Percentiles rank a stretch among this genome's conserved stretches.
Conservation (phyloP, 2,113 vertebrate genomes). For the Petromus typicus region DNA sequence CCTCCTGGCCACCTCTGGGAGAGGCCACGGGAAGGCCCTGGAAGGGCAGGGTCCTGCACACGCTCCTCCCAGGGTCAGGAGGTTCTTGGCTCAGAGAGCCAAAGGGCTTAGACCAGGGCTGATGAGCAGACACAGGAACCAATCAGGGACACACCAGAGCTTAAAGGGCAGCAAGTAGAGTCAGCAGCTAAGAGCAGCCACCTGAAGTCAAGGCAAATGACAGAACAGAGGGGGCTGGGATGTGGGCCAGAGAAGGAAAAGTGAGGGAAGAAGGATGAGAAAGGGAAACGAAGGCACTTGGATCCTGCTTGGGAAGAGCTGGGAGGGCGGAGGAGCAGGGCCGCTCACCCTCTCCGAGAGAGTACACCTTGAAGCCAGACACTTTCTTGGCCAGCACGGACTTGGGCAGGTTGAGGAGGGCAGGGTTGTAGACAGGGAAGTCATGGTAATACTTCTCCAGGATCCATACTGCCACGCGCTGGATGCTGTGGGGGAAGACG, state of each 20-base stretch:
- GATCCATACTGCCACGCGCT: conserved; percentile 96
- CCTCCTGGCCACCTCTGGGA: conserved; percentile 17
- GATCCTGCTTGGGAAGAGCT: conserved; percentile 48
- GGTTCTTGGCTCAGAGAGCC: not conserved
- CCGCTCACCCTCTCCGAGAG: conserved; percentile 94
- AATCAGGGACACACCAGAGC: not conserved
- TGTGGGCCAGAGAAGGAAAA: not conserved
- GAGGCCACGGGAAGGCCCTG: not conserved
- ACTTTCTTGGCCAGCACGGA: conserved; percentile 98
- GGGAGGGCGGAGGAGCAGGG: conserved; percentile 22
- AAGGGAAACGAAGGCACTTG: not conserved
- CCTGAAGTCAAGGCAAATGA: conserved; percentile 63
- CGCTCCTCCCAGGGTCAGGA: not conserved
- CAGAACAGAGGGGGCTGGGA: conserved; percentile 63
- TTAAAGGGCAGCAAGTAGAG: conserved; percentile 60
- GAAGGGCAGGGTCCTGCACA: not conserved
- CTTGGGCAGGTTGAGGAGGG: conserved; percentile 97
- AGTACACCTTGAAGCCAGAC: conserved; percentile 98
- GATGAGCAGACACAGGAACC: conserved; percentile 44
- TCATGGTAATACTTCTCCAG: conserved; percentile 98
- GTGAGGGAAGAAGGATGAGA: not conserved
- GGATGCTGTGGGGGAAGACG: conserved; percentile 90
- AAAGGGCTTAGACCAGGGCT: conserved; percentile 26
- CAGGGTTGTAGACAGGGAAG: conserved; percentile 97
- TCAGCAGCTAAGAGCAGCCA: conserved; percentile 59